These are phyloP conservation scores for Apodemus agrarius DNA, from an alignment of 2,797 vertebrate genomes.

Conservation along the genomic window DNA sequence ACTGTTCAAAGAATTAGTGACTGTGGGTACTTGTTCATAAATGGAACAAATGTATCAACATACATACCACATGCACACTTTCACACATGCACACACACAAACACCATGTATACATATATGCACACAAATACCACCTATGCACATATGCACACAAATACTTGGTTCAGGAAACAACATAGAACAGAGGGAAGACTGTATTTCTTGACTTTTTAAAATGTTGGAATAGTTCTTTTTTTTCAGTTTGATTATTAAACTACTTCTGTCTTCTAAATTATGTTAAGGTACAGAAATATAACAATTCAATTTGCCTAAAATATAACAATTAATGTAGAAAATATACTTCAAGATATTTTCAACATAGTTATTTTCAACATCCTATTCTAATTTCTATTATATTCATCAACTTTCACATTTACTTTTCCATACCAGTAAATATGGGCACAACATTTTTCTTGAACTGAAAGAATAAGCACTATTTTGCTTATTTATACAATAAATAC, in stretches of 20 bases:
- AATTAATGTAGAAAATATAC: not conserved
- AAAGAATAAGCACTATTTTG: not conserved
- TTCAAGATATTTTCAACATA: not conserved
- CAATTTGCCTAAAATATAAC: not conserved
- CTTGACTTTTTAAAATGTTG: not conserved
- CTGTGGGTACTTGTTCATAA: not conserved
- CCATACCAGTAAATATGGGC: not conserved
- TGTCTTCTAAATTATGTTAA: not conserved
- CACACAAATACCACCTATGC: not conserved
- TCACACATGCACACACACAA: not conserved
- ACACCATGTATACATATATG: not conserved
- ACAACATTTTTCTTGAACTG: not conserved
- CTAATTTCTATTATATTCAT: slow-evolving; percentile 19
- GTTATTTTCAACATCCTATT: not conserved
- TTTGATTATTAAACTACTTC: not conserved
- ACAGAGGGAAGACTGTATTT: not conserved
- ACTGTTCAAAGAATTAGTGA: not conserved
- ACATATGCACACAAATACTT: not conserved
- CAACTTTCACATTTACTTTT: not conserved
- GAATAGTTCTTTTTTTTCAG: not conserved
- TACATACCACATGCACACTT: not conserved
- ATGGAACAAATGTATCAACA: not conserved
- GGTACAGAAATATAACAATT: not conserved
- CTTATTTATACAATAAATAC: not conserved
- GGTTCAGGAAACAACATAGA: not conserved